phyloP scores from a whole-genome alignment of 2,113 vertebrate species.

The Podarcis cretensis region DNA sequence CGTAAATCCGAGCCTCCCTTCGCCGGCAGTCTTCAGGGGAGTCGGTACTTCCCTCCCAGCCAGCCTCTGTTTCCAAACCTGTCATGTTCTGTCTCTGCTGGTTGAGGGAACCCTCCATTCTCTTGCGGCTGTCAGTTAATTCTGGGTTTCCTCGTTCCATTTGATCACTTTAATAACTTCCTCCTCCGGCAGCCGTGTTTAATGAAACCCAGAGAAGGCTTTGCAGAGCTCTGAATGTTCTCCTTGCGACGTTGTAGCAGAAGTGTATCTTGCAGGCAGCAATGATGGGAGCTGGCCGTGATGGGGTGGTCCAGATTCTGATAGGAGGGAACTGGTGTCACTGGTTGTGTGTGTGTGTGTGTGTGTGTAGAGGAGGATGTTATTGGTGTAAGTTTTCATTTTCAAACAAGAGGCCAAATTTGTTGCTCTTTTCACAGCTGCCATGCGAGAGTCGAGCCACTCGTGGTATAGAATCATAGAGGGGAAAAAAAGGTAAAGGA shows the following conservation, averaged over 20 bases:
- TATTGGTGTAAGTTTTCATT: background rate
- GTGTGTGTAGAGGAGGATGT: background rate
- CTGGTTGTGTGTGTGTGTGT: background rate
- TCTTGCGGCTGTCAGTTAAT: constrained; percentile 29
- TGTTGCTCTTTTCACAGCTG: background rate
- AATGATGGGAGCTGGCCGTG: background rate
- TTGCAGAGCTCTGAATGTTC: constrained; percentile 63
- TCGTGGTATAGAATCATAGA: no score
- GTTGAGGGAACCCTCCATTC: background rate
- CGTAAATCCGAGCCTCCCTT: background rate
- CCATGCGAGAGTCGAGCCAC: background rate
- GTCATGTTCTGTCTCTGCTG: background rate
- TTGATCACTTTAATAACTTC: constrained; percentile 67
- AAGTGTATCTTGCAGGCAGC: constrained; percentile 10
- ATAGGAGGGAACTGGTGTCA: background rate
- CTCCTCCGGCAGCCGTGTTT: constrained; percentile 66
- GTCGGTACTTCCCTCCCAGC: background rate
- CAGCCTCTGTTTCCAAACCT: background rate
- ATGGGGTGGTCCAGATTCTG: background rate
- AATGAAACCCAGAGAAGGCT: constrained; percentile 63
- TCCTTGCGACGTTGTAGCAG: constrained; percentile 51
- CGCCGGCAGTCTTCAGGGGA: background rate
- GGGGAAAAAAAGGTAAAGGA: no score
- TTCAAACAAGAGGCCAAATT: background rate
- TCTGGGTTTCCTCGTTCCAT: constrained; percentile 46